A percentile compares a stretch with the other conserved stretches of the same genome.
These are phyloP conservation scores for Phyllotreta striolata DNA, from an alignment of 2,888 invertebrate species.

Conservation along the genomic window DNA sequence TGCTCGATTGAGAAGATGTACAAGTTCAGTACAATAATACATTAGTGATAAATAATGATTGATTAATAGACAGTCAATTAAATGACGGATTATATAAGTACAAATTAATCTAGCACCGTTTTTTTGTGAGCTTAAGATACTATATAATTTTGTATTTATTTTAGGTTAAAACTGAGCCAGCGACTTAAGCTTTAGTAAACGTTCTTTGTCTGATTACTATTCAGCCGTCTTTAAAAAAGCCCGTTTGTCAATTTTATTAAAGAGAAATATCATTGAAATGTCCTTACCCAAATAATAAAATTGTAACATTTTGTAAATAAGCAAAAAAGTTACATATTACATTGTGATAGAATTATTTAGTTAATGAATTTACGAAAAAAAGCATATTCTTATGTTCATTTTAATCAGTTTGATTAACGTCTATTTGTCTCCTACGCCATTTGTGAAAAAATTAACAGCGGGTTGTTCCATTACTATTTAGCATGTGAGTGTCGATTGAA, in stretches of 20 bases:
- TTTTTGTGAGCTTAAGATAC: neutral
- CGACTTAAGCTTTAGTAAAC: slow-evolving; percentile 42
- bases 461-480: slow-evolving; percentile 34
- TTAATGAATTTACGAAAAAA: slow-evolving; percentile 28
- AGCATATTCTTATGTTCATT: slow-evolving; percentile 23
- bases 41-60: no score
- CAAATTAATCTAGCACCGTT: neutral
- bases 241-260: slow-evolving; percentile 44
- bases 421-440: slow-evolving; percentile 7
- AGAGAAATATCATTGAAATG: slow-evolving; percentile 32
- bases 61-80: no score
- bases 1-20: neutral
- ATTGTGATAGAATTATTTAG: slow-evolving; percentile 40
- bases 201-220: slow-evolving; percentile 44
- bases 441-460: slow-evolving; percentile 14
- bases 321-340: slow-evolving; percentile 33
- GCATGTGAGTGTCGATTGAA: slow-evolving; percentile 36
- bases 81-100: no score
- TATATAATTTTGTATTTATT: slow-evolving; percentile 17
- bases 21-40: no score
- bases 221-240: slow-evolving; percentile 44
- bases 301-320: slow-evolving; percentile 44
- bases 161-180: slow-evolving; percentile 36
- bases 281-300: slow-evolving; percentile 28
- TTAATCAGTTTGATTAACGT: slow-evolving; percentile 11